phyloP scores from a whole-genome alignment of 2,888 invertebrate genomes.

The Acleris emargana region DNA sequence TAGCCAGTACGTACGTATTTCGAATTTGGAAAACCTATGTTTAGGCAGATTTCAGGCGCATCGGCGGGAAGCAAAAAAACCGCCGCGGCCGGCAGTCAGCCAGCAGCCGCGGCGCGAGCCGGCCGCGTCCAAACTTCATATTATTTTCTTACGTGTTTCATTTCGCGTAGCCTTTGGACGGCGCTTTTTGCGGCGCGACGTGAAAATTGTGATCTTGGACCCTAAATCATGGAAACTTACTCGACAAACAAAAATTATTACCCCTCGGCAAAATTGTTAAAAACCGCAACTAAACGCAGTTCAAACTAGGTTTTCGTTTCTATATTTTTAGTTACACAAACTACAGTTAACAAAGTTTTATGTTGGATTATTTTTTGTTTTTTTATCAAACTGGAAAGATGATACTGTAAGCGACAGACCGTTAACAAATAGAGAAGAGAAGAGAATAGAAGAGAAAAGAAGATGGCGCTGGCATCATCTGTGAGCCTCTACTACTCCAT shows the following conservation, averaged over 20 bases:
- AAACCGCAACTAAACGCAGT: conserved; percentile 77
- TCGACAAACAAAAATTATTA: conserved; percentile 63
- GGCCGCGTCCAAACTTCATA: conserved; percentile 74
- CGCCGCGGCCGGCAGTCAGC: conserved; percentile 65
- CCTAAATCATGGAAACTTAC: conserved; percentile 66
- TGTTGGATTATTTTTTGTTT: conserved; percentile 66
- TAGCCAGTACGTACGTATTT: conserved; percentile 21
- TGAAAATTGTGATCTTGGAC: conserved; percentile 79
- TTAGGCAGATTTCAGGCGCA: conserved; percentile 66
- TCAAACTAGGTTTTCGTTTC: conserved; percentile 73
- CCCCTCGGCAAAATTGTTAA: conserved; percentile 57
- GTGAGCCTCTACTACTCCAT: conserved; percentile 88
- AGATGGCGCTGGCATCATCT: conserved; percentile 85
- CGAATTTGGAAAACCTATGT: conserved; percentile 36
- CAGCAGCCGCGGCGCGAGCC: conserved; percentile 74
- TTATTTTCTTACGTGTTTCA: conserved; percentile 82
- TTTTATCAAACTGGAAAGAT: conserved; percentile 66
- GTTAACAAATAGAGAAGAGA: conserved; percentile 40
- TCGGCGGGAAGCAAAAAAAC: conserved; percentile 77
- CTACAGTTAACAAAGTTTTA: conserved; percentile 64
- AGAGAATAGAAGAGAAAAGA: conserved; percentile 61
- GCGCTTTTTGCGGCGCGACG: conserved; percentile 73
- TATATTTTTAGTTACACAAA: conserved; percentile 56
- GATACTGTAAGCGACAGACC: conserved; percentile 56
- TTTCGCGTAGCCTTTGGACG: conserved; percentile 82